A percentile compares a stretch with the other conserved stretches of the same genome.
Conservation (phyloP, 2,797 vertebrate species). For the Myiotriccus ornatus region DNA sequence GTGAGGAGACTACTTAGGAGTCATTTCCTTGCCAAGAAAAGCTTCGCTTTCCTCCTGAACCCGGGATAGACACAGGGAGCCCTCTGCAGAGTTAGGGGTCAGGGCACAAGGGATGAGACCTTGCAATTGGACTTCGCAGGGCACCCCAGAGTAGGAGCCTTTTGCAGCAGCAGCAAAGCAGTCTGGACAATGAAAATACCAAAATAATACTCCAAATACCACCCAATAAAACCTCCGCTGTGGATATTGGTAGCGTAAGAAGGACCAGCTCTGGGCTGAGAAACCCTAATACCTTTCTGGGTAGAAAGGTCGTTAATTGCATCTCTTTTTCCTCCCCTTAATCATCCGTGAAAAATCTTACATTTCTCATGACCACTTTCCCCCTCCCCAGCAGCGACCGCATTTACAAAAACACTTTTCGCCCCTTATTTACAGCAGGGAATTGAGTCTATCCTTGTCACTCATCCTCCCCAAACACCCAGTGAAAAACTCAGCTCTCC, state of each 20-base stretch:
- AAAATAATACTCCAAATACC: neutral
- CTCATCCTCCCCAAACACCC: conserved; percentile 10
- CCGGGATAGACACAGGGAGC: conserved; percentile 66
- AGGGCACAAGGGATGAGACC: neutral
- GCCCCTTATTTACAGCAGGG: neutral
- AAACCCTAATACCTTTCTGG: neutral
- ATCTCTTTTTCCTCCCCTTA: neutral
- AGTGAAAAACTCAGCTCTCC: neutral
- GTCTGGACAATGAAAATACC: fast-evolving
- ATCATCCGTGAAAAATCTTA: neutral
- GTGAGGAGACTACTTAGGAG: conserved; percentile 69
- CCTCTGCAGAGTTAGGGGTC: conserved; percentile 42
- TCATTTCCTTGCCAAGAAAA: conserved; percentile 82
- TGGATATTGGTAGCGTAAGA: fast-evolving
- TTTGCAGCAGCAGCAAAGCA: neutral
- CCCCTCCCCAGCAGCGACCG: fast-evolving
- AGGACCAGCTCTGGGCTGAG: neutral
- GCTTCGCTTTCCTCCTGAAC: conserved; percentile 82
- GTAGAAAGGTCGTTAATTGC: neutral
- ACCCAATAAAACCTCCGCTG: fast-evolving
- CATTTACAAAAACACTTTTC: neutral
- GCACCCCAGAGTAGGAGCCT: neutral
- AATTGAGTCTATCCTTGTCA: neutral
- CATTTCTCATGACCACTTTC: fast-evolving
- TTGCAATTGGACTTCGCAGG: fast-evolving